phyloP scores from a whole-genome alignment of 2,797 vertebrate species.

The Salarias fasciatus region DNA sequence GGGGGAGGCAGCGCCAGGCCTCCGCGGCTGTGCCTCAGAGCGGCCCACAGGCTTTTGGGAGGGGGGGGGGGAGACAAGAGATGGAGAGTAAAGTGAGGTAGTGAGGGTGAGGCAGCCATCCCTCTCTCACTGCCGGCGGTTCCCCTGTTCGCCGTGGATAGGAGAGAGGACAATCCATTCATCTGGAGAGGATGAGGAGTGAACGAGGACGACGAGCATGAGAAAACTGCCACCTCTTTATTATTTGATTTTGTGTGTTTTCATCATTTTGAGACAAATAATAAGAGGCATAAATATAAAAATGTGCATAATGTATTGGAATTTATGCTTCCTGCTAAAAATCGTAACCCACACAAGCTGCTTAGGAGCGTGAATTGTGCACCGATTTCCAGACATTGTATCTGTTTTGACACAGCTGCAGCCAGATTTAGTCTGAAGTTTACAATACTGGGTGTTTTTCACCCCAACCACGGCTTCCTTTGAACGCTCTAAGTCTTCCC shows the following conservation, averaged over 20 bases:
- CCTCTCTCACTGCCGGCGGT: slow-evolving; percentile 61
- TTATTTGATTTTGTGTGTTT: slow-evolving; percentile 46
- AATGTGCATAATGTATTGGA: no score
- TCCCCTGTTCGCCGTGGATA: slow-evolving; percentile 67
- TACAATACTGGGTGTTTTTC: slow-evolving; percentile 65
- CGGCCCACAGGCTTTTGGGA: slow-evolving; percentile 74
- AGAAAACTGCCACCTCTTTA: slow-evolving; percentile 44
- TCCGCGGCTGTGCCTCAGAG: slow-evolving; percentile 77
- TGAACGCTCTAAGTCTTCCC: slow-evolving; percentile 75
- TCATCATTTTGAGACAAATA: no score
- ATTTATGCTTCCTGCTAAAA: no score
- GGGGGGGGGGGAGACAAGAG: slow-evolving; percentile 3
- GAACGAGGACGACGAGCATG: slow-evolving; percentile 65
- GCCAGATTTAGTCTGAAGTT: slow-evolving; percentile 59
- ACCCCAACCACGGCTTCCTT: slow-evolving; percentile 68
- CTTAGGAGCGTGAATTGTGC: not conserved
- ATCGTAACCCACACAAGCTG: no score
- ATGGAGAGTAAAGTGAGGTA: slow-evolving; percentile 6
- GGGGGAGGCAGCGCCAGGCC: slow-evolving; percentile 78
- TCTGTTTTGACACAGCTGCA: slow-evolving; percentile 52
- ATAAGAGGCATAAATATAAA: no score
- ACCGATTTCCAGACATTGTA: slow-evolving; percentile 15
- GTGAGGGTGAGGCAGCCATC: slow-evolving; percentile 45
- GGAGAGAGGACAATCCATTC: slow-evolving; percentile 50
- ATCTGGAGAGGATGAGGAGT: slow-evolving; percentile 56